Base-by-base conservation (phyloP, 2,113 vertebrate species). In the Bolborhynchus lineola region DNA sequence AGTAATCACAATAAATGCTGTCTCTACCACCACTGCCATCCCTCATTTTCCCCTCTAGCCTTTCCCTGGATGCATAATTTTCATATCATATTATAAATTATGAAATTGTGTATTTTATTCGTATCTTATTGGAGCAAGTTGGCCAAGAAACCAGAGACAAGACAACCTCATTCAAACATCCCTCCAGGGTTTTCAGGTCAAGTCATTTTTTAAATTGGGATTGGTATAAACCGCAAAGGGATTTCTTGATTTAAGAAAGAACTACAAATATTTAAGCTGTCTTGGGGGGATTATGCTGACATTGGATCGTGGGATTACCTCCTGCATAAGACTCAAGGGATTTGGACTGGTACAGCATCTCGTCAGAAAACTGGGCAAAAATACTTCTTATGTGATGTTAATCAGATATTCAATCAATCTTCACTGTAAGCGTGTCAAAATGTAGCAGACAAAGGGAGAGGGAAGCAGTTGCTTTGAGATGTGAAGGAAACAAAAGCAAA, bases 1-100 rank as follows among this genome's bases (percentile, higher is more conserved):
- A 97, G 97, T 97, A 98, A 98, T 98, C 97, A 98, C 82, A 96
- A 98, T 97, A 97, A 98, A 98, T 62, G 62, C 93, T 96, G 88
- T 82, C 68, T 97, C 82, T 89, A 37, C 46, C 65, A 89, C n/a
- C 49, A 90, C 24, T 86, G 55, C 82, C 50, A 92, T 91, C 52
- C 74, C 52, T 96, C 93, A 86, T 84, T 91, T 90, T 94, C 41
- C 75, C 86, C 63, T 84, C 81, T 82, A 95, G 93, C 90, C 63
- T 90, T 97, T 94, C 71, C 75, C 76, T 92, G 92, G 91, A 96
- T 90, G 82, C 92, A 93, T 94, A 96, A 97, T 97, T 97, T 97
- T 95, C 92, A 90, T 93, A 97, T 86, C 41, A 59, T 55, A 88
- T 96, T 96, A 96, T 97, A 92, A 96, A 97, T 97, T 95, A 96